phyloP scores from a whole-genome alignment of 35 echinoderm and acorn worm genomes.

The Heliocidaris tuberculata region DNA sequence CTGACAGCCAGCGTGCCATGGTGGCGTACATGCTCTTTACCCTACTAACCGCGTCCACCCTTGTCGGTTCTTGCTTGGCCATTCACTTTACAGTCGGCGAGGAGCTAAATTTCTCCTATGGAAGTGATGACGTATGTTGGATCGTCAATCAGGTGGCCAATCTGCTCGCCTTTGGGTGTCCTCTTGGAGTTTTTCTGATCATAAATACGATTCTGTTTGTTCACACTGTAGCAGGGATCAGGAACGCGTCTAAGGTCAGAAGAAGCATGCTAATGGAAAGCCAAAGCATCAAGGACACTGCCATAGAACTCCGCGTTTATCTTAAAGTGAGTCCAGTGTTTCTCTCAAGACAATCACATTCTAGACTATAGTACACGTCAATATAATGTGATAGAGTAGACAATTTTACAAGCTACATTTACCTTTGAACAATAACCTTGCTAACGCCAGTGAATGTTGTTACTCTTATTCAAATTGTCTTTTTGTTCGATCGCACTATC shows the following conservation, averaged over 20 bases:
- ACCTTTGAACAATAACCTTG: no score
- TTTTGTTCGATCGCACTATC: no score
- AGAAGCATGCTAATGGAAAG: slow-evolving; percentile 21
- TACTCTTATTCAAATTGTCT: no score
- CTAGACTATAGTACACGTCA: no score
- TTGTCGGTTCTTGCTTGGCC: slow-evolving; percentile 17
- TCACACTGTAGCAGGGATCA: slow-evolving; percentile 48
- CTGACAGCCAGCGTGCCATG: neutral
- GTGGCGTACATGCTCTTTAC: neutral
- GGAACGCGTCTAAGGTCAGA: slow-evolving; percentile 32
- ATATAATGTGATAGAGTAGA: no score
- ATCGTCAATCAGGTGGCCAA: slow-evolving; percentile 41
- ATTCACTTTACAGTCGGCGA: slow-evolving; percentile 11
- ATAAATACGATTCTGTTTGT: slow-evolving; percentile 55
- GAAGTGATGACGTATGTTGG: slow-evolving; percentile 55
- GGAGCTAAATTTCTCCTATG: slow-evolving; percentile 53
- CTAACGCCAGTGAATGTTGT: no score
- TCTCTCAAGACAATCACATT: neutral
- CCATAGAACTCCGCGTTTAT: slow-evolving; percentile 47
- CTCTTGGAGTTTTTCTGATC: slow-evolving; percentile 49
- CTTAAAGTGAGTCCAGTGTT: slow-evolving; percentile 36
- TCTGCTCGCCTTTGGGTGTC: slow-evolving; percentile 57
- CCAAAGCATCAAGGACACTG: neutral
- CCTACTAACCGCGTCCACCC: neutral
- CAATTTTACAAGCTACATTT: no score